Evolutionary conservation across 1,140 invertebrate genomes (phyloP), one percentile per base, ranked within the genome.

Genomic region (Temnothorax nylanderi): DNA sequence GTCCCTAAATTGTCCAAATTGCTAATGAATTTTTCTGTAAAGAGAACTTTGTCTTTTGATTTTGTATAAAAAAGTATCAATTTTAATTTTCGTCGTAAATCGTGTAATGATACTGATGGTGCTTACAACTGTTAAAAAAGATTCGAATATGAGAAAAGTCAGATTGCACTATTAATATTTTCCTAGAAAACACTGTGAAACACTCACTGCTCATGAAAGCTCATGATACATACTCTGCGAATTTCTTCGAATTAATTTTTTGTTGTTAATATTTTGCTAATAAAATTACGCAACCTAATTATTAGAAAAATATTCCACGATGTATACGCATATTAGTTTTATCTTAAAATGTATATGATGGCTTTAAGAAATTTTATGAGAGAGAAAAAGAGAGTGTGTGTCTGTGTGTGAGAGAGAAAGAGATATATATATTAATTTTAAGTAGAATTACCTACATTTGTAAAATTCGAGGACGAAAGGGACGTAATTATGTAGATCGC

Each of bases 401-500:
- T 51, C 1, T 6, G 49, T 51, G 49, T 6, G 18, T 54, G 13
- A 44, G 37, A 26, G 37, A 67, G 37, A 65, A 37, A 71, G 64
- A 58, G 11, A 49, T 6, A 49, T 49, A 49, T 49, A 54, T 54
- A 18, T 74, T 18, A 37, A 82, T 62, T 47, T 75, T 47, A 75
- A 41, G 21, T 84, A 75, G 32, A 2, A 84, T 75, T 84, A 60
- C 5, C 58, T 60, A 74, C 16, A 37, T 34, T 84, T 75, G 67
- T 74, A 74, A 60, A 74, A 60, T 49, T 74, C 69, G 71, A 84
- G 54, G 44, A 84, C 69, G 80, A 84, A 75, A 84, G 41, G 34
- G 41, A 84, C 21, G 26, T 41, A 21, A 60, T 47, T 58, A 13
- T n/a, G 5, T 34, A 60, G 8, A 74, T 74, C 26, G 16, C 37